Evolutionary conservation across 2,888 invertebrate genomes (phyloP).

Genomic region (Junonia oenone): DNA sequence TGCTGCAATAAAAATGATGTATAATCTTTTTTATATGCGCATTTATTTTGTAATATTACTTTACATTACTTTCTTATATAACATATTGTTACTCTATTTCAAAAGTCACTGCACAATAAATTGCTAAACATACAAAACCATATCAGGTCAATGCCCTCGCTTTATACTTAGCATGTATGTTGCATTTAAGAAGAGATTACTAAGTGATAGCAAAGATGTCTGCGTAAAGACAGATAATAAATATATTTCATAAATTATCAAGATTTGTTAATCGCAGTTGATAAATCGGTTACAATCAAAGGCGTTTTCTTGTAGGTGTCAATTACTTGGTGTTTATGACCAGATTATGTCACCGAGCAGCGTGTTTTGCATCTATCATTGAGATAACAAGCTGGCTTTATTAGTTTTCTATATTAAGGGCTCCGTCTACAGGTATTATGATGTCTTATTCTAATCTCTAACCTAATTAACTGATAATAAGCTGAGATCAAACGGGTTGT

Average conservation of each 20-base stretch:
- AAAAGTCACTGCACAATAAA: background rate
- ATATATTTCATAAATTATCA: background rate
- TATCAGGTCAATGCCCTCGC: too few relatives aligned
- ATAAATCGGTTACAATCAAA: background rate
- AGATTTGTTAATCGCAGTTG: background rate
- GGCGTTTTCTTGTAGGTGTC: background rate
- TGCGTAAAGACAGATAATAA: background rate
- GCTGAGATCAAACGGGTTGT: background rate
- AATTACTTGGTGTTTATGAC: background rate
- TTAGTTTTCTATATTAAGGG: background rate
- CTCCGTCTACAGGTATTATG: background rate
- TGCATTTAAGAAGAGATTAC: background rate
- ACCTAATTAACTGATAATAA: background rate
- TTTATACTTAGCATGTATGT: too few relatives aligned
- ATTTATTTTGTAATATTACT: background rate
- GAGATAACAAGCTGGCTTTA: background rate
- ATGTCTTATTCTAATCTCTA: background rate
- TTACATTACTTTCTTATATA: background rate
- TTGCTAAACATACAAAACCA: background rate
- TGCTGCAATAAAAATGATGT: background rate
- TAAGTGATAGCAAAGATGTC: background rate
- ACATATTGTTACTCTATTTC: background rate
- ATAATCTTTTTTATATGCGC: background rate
- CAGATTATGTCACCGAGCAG: conserved; percentile 4
- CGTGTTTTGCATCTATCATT: conserved; percentile 3